A percentile compares a stretch with the other conserved stretches of the same genome.
Evolutionary conservation across 2,113 vertebrate species (phyloP).

Genomic region (Leucoraja erinaceus): DNA sequence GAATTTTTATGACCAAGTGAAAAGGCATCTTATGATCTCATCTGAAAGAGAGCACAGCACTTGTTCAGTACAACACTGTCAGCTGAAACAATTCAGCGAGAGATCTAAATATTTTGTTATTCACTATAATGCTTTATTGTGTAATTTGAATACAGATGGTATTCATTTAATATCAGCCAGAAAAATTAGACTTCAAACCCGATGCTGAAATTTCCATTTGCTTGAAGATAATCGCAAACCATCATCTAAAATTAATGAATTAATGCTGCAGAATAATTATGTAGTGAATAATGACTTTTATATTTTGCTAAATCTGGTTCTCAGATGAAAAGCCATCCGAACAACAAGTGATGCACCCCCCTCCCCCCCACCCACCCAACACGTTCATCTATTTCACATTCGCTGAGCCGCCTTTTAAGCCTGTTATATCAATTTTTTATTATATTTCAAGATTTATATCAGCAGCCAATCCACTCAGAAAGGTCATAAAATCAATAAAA

Average conservation of each 20-base stretch:
- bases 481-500: not conserved
- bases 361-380: not conserved
- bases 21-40: no score
- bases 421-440: not conserved
- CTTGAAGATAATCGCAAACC: not conserved
- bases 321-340: not conserved
- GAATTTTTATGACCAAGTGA: no score
- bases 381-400: not conserved
- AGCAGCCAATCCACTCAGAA: not conserved
- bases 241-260: not conserved
- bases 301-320: not conserved
- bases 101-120: not conserved
- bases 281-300: constrained; percentile 19
- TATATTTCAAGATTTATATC: not conserved
- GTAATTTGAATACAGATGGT: not conserved
- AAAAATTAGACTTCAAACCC: not conserved
- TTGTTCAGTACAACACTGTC: no score
- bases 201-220: not conserved
- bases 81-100: not conserved
- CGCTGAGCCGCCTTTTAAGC: not conserved
- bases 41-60: no score
- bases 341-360: not conserved
- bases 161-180: not conserved
- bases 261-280: not conserved
- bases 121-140: not conserved